Evolutionary conservation across 2,797 vertebrate species (phyloP), one percentile per base, ranked within the genome.

Genomic region (Tiaroga cobitis): DNA sequence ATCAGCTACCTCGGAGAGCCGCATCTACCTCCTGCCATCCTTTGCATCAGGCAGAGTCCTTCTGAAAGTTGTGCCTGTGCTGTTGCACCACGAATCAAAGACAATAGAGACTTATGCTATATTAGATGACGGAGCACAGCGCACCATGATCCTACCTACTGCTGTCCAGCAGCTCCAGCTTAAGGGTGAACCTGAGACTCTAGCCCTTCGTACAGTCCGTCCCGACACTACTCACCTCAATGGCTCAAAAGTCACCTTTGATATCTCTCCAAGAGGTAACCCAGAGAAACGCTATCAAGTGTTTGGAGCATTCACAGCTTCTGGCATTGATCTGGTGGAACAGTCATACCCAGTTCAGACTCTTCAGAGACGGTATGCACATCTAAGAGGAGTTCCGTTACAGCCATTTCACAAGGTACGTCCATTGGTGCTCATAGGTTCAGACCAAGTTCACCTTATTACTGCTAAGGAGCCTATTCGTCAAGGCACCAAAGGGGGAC

Each of bases 361-460:
- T 19, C 82, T 87, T 6, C 46, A 82, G 13, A 72, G 2, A 67
- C 13, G 34, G 5, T 26, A 85, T 11, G 3, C 72, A 9, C 83
- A 88, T 68, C 26, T 85, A 2, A 8, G 82, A 3, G 69, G 24
- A 19, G 26, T 82, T 11, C 81, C 76, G 0, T 13, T 83, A 9
- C 19, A 86, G 37, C 5, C 81, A 59, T 88, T 88, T 61, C 21
- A 18, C 32, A 83, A 83, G 0, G 59, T 65, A 46, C 41, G 39
- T 39, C 39, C 39, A 8, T 8, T 88, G 3, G 72, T 82, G 51
- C 51, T 84, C 18, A n/a, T 86, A 0, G 51, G 85, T 0, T 84
- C 77, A 29, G 87, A 88, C 13, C n/a, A 85, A 0, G 74, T 73
- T 2, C 75, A 89, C 29, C 79, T 89, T 11, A 80, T 86, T 15